A percentile compares a stretch with the other conserved stretches of the same genome.
Evolutionary conservation across 2,113 vertebrate genomes (phyloP).

Genomic region (Pan paniscus): DNA sequence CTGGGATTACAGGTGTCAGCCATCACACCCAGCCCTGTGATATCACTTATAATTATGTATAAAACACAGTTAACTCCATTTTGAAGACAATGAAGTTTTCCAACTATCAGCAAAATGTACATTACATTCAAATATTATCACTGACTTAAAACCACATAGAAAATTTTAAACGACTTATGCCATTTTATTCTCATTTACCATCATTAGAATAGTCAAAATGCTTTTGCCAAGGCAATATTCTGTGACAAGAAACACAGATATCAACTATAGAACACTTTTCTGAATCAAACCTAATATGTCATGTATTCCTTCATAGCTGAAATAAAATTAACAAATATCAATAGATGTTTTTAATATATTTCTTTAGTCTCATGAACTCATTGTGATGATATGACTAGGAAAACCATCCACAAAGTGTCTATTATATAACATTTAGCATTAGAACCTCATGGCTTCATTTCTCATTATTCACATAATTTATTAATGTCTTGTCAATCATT

Average conservation of each 20-base stretch:
- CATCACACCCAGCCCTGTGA: background rate
- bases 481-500: background rate
- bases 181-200: slow-evolving; percentile 21
- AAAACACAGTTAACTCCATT: slow-evolving; percentile 13
- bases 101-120: background rate
- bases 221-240: background rate
- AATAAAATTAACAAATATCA: slow-evolving; percentile 2
- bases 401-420: background rate
- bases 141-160: background rate
- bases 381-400: background rate
- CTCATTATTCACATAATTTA: background rate
- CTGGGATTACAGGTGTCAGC: no score
- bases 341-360: background rate
- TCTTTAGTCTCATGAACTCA: background rate
- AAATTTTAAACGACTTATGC: background rate
- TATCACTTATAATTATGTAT: background rate
- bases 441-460: background rate
- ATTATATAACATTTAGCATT: background rate
- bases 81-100: background rate
- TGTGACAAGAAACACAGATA: background rate
- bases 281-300: background rate
- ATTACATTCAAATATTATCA: background rate
- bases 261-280: background rate
- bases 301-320: background rate
- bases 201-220: slow-evolving; percentile 22